These are phyloP conservation scores for Drosophila arawakana DNA, from an alignment of 1,140 invertebrate genomes.

Conservation along the genomic window DNA sequence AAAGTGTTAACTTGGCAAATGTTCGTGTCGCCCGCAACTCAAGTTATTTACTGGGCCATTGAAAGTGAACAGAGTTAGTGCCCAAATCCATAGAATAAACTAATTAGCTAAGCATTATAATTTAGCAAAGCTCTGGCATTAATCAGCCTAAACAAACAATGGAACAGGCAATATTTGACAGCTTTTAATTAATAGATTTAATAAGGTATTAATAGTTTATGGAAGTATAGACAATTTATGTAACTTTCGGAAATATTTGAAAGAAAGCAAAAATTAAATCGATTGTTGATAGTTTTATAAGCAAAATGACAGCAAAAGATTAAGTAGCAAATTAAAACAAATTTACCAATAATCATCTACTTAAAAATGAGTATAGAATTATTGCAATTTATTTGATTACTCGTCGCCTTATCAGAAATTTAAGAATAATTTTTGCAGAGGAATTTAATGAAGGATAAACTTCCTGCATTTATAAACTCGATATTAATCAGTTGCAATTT, in stretches of 20 bases:
- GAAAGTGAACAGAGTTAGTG: conserved; percentile 7
- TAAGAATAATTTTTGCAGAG: background rate
- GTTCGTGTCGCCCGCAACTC: conserved; percentile 42
- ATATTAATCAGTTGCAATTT: conserved; percentile 3
- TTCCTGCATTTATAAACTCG: background rate
- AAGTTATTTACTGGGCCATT: conserved; percentile 59
- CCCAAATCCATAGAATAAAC: conserved; percentile 62
- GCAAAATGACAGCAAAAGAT: too few relatives aligned
- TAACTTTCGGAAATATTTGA: background rate
- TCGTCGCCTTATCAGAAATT: background rate
- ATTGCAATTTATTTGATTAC: too few relatives aligned
- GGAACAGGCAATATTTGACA: background rate
- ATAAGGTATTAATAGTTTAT: conserved; percentile 8
- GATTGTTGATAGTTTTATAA: too few relatives aligned
- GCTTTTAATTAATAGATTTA: conserved; percentile 28
- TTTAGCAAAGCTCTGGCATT: conserved; percentile 35
- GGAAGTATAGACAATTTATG: background rate
- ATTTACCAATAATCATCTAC: too few relatives aligned
- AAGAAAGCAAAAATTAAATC: too few relatives aligned
- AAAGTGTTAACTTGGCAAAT: conserved; percentile 80
- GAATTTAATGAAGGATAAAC: background rate
- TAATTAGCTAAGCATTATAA: conserved; percentile 66
- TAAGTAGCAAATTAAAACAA: too few relatives aligned
- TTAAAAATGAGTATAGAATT: too few relatives aligned
- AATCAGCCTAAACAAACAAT: conserved; percentile 33